Evolutionary conservation across 2,888 invertebrate species (phyloP).

Genomic region (Metopia argyrocephala): DNA sequence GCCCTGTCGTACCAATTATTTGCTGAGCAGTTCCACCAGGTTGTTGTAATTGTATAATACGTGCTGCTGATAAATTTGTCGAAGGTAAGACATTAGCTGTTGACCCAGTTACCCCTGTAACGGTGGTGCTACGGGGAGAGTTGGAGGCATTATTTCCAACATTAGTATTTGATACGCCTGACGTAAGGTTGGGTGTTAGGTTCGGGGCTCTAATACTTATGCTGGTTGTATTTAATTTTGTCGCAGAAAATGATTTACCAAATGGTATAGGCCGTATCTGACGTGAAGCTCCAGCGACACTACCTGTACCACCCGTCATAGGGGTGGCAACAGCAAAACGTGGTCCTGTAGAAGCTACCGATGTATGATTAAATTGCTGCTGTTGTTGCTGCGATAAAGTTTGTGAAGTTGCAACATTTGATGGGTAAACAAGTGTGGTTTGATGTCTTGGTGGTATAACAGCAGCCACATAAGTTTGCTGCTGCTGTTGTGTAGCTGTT

Average conservation of each 20-base stretch:
- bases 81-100: constrained; percentile 72
- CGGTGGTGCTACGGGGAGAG: constrained; percentile 65
- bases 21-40: constrained; percentile 74
- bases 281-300: constrained; percentile 71
- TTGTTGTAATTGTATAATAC: constrained; percentile 78
- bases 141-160: constrained; percentile 68
- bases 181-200: constrained; percentile 70
- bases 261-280: constrained; percentile 77
- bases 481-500: constrained; percentile 65
- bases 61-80: constrained; percentile 74
- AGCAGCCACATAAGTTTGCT: constrained; percentile 77
- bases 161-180: constrained; percentile 67
- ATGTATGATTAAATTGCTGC: constrained; percentile 75
- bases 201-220: constrained; percentile 78
- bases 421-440: constrained; percentile 77
- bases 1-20: constrained; percentile 74
- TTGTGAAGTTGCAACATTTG: constrained; percentile 72
- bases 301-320: constrained; percentile 65
- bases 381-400: constrained; percentile 68
- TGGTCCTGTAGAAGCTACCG: constrained; percentile 67
- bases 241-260: constrained; percentile 74
- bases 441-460: constrained; percentile 77
- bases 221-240: constrained; percentile 77
- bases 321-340: constrained; percentile 76
- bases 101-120: constrained; percentile 64